Conservation (phyloP, 2,113 vertebrate species). For the Corythoichthys haematopterus region DNA sequence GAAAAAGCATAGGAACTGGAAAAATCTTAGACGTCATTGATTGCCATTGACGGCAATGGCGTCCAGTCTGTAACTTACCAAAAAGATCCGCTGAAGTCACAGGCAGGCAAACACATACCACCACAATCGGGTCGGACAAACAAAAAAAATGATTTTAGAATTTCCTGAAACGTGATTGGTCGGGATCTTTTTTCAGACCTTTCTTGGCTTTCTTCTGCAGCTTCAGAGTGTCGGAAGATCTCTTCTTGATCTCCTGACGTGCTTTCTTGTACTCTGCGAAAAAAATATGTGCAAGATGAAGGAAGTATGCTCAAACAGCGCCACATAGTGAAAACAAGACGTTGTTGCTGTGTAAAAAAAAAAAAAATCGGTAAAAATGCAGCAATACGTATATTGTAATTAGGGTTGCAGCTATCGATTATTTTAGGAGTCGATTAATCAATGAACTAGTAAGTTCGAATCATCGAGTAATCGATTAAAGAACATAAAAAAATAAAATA, state of each 20-base stretch:
- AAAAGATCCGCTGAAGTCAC: neutral
- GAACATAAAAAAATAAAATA: too few relatives aligned
- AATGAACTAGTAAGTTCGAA: too few relatives aligned
- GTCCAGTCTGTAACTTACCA: neutral
- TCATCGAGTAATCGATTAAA: too few relatives aligned
- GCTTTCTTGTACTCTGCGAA: slow-evolving; percentile 90
- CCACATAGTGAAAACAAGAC: neutral
- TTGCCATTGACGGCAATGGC: too few relatives aligned
- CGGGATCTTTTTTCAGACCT: slow-evolving; percentile 69
- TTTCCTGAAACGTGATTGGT: neutral
- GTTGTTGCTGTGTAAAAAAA: neutral
- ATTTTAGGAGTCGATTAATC: too few relatives aligned
- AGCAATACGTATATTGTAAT: too few relatives aligned
- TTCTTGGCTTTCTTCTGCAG: slow-evolving; percentile 97
- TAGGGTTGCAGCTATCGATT: too few relatives aligned
- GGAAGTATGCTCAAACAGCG: neutral
- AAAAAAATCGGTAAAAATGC: too few relatives aligned
- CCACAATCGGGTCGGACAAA: neutral
- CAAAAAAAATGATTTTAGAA: neutral
- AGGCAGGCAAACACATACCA: neutral
- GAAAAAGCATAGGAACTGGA: too few relatives aligned
- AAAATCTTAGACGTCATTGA: too few relatives aligned
- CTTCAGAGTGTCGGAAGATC: slow-evolving; percentile 95
- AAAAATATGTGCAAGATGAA: neutral
- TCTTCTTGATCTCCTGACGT: slow-evolving; percentile 97